These are phyloP conservation scores for Mormyrops attenuatus DNA, from an alignment of 2,797 vertebrate genomes.

Conservation along the genomic window DNA sequence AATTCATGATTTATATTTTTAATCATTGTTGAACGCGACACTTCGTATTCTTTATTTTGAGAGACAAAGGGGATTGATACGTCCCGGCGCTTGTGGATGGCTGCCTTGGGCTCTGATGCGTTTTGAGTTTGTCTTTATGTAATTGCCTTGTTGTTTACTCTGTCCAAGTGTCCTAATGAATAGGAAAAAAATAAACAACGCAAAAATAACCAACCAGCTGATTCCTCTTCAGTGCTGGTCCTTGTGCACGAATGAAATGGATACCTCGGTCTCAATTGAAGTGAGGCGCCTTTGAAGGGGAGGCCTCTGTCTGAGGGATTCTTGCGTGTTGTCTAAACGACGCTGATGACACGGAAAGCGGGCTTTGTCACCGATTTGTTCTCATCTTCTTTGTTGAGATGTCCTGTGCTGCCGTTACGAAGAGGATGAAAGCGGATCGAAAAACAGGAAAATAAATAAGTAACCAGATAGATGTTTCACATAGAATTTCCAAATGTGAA, in stretches of 20 bases:
- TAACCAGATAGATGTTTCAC: neutral
- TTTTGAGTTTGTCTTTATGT: constrained; percentile 77
- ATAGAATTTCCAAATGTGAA: neutral
- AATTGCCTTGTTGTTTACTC: constrained; percentile 87
- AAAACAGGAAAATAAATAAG: constrained; percentile 24
- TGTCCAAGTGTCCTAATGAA: constrained; percentile 76
- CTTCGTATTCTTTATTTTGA: constrained; percentile 29
- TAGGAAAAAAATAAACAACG: constrained; percentile 77
- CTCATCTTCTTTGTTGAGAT: constrained; percentile 83
- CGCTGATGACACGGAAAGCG: constrained; percentile 93
- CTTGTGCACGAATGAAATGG: constrained; percentile 77
- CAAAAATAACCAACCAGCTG: constrained; percentile 72
- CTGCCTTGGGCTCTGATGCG: constrained; percentile 50
- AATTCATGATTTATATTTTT: constrained; percentile 33
- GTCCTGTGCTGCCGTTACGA: constrained; percentile 64
- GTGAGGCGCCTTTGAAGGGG: constrained; percentile 83
- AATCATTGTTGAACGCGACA: constrained; percentile 72
- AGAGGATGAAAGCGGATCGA: constrained; percentile 31
- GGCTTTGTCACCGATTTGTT: constrained; percentile 91
- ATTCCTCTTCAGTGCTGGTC: constrained; percentile 81
- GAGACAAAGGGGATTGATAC: constrained; percentile 41
- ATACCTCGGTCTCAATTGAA: constrained; percentile 92
- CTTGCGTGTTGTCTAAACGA: constrained; percentile 92
- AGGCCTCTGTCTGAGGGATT: constrained; percentile 94
- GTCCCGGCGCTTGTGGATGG: constrained; percentile 45